phyloP scores from a whole-genome alignment of 2,797 vertebrate genomes.

The Galaxias olidus region DNA sequence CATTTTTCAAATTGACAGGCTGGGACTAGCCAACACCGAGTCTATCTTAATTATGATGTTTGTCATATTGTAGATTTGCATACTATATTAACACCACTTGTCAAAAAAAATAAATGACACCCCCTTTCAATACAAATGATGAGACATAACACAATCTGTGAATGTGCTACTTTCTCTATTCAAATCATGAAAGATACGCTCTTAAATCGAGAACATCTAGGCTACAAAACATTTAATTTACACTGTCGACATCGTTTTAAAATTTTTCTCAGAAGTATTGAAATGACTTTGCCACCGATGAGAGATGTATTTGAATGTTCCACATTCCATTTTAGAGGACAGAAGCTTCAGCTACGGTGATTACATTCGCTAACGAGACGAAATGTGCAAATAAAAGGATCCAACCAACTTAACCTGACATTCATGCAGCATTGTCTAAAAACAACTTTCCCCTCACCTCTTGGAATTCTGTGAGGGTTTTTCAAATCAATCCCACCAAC shows the following conservation, averaged over 20 bases:
- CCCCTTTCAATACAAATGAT: too few relatives aligned
- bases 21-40: slow-evolving; percentile 22
- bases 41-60: slow-evolving; percentile 46
- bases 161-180: too few relatives aligned
- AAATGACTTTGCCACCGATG: too few relatives aligned
- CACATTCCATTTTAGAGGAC: too few relatives aligned
- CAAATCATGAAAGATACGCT: too few relatives aligned
- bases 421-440: slow-evolving; percentile 22
- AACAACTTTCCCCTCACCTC: neutral
- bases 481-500: neutral
- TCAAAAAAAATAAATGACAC: too few relatives aligned
- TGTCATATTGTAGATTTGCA: slow-evolving; percentile 37
- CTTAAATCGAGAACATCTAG: too few relatives aligned
- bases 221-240: too few relatives aligned
- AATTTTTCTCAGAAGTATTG: too few relatives aligned
- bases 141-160: too few relatives aligned
- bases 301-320: neutral
- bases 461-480: neutral
- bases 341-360: slow-evolving; percentile 12
- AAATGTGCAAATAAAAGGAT: slow-evolving; percentile 39
- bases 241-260: too few relatives aligned
- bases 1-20: slow-evolving; percentile 36
- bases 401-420: neutral
- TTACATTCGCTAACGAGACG: slow-evolving; percentile 41
- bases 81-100: slow-evolving; percentile 27